Evolutionary conservation across 2,113 vertebrate species (phyloP), one percentile per base, ranked within the genome.

Genomic region (Rynchops niger): DNA sequence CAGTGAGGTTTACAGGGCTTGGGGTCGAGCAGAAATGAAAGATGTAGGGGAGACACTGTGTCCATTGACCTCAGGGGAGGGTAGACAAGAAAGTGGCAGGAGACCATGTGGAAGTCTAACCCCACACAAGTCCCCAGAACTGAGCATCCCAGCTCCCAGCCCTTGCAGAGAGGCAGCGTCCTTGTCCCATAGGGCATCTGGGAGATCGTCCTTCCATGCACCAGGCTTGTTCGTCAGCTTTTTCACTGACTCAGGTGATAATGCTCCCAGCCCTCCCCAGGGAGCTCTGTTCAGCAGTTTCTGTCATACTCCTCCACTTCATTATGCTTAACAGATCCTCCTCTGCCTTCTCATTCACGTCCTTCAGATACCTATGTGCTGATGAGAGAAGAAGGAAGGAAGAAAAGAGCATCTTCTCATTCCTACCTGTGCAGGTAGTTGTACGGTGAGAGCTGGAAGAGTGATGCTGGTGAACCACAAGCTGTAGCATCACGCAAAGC

Each of bases 301-400:
- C 69, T 86, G 81, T 95, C 69, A 63, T 69, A 78, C 69, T 80
- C 77, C 77, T 91, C 73, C 77, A 86, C 89, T 94, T 95, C 78
- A 86, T 96, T 91, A 94, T 47, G 70, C 29, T 89, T 89, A 89
- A 78, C 77, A 90, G 70, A 76, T 88, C 82, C 79, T 95, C 90
- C 70, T 79, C 65, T 73, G n/a, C 73, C 84, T 96, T 95, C 89
- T 83, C 10, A 1, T 36, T 94, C 83, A 52, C 0, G 18, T 94
- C 84, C 72, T 95, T 89, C 95, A 87, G 52, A 74, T 38, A 66
- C 29, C 70, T 72, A 2, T 38, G 18, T 16, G 29, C 15, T 79
- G 91, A 89, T 72, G 65, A 89, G 43, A 72, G 27, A 83, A 56
- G n/a, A 81, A 84, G 40, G 21, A 49, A 81, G 62, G 15, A 82